Conservation (phyloP, 92 coral and sea anemone species). For the Porites evermanni region DNA sequence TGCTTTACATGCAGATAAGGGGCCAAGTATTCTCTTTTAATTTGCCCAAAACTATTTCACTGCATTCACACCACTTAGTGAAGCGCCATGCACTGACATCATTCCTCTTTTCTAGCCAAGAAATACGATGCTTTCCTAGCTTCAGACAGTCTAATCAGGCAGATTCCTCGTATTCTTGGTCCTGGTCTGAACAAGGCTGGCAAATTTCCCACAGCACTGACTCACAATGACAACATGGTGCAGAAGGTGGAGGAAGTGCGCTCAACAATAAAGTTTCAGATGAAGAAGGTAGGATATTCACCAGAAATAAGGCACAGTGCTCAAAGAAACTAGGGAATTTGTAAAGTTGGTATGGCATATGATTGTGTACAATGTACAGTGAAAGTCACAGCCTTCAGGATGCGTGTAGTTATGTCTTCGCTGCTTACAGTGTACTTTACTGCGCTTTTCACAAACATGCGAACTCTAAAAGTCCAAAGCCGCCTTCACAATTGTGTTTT, state of each 20-base stretch:
- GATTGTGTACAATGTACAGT: too few species aligned
- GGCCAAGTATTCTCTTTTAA: too few species aligned
- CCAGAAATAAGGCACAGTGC: slow-evolving; percentile 83
- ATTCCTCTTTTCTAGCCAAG: slow-evolving; percentile 71
- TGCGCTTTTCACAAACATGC: too few species aligned
- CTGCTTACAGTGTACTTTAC: too few species aligned
- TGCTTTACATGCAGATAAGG: too few species aligned
- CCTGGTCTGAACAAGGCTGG: slow-evolving; percentile 99
- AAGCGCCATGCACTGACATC: background rate
- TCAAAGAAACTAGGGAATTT: slow-evolving; percentile 8
- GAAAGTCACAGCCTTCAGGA: too few species aligned
- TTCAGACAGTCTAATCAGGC: slow-evolving; percentile 99
- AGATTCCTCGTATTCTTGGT: slow-evolving; percentile 99
- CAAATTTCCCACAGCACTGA: slow-evolving; percentile 95
- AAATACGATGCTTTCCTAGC: slow-evolving; percentile 99
- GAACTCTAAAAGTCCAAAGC: too few species aligned
- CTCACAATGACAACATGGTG: slow-evolving; percentile 97
- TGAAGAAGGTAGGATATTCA: slow-evolving; percentile 96
- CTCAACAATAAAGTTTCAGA: slow-evolving; percentile 98
- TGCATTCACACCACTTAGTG: too few species aligned
- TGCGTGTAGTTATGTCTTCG: too few species aligned
- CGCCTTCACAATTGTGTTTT: too few species aligned
- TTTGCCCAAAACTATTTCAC: too few species aligned
- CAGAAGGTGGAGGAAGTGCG: slow-evolving; percentile 95
- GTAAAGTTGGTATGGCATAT: background rate